Base-by-base conservation (phyloP, 2,888 invertebrate species). In the Euplexia lucipara region DNA sequence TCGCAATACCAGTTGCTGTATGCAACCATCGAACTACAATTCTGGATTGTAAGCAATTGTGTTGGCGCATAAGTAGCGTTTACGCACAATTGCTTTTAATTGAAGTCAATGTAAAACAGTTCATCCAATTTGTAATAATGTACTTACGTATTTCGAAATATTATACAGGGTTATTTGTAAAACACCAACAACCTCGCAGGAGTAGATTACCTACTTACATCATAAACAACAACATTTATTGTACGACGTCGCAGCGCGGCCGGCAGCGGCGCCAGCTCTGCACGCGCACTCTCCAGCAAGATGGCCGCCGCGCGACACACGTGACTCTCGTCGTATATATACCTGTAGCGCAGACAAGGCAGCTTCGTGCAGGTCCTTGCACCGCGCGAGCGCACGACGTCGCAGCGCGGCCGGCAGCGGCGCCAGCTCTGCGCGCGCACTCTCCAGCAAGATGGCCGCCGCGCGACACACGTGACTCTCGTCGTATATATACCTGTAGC, bases 381-480 rank as follows among this genome's bases (percentile, higher is more conserved):
- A 92, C 75, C 93, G 88, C 2, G 92, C 88, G 74, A 92, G 90
- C 6, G 92, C 91, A 52, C 95, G 91, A 59, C 95, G 91, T 4
- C 94, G 88, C 70, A 86, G 87, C 66, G 92, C 87, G 57, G 89
- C 80, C 54, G 96, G 93, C 68, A 97, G 96, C 64, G 89, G 91
- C 75, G 96, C 94, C 35, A 97, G 96, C 83, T 96, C 96, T 0
- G 60, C 60, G 52, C 97, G 96, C 81, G 98, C 97, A 49, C 96
- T 95, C 72, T 96, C 96, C 70, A 98, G 96, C 81, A 99, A 94
- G 78, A 96, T 96, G 63, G 97, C 97, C 26, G 98, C 96, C 5
- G 97, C 97, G 88, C 97, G 96, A 75, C 98, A 97, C 75, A 98
- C 96, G 95, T 99, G 98, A 88, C 97, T 97, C 90, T 98, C 98